A percentile compares a stretch with the other conserved stretches of the same genome.
These are phyloP conservation scores for Phylloscopus collybita DNA, from an alignment of 2,797 vertebrate species.

Conservation along the genomic window DNA sequence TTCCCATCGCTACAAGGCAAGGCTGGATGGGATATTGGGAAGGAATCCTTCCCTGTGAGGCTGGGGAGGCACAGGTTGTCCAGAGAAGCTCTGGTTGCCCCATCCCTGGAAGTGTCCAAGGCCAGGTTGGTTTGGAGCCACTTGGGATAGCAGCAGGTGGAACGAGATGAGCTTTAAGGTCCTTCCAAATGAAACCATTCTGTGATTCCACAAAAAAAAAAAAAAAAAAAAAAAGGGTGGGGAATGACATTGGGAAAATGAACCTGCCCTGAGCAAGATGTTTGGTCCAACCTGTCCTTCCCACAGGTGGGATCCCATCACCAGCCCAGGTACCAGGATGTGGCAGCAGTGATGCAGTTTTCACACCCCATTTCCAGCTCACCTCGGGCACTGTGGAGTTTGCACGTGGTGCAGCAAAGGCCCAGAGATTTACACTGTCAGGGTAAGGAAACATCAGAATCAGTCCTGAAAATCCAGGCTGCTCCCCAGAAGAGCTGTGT, in stretches of 20 bases:
- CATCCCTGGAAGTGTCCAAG: background rate
- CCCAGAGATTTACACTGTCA: background rate
- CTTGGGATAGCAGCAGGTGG: background rate
- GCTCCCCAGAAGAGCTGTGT: background rate
- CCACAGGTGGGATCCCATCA: background rate
- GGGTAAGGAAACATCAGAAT: background rate
- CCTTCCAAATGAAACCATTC: fast-evolving
- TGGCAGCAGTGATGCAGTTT: fast-evolving
- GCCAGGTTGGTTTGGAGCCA: fast-evolving
- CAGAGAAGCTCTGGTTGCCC: background rate
- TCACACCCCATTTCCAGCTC: background rate
- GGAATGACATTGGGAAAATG: fast-evolving
- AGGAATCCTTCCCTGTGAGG: background rate
- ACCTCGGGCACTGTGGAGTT: fast-evolving
- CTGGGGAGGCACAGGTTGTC: background rate
- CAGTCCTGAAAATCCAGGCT: background rate
- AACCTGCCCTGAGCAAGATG: background rate
- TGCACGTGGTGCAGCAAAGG: background rate
- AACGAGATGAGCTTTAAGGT: background rate
- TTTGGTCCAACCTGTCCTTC: background rate
- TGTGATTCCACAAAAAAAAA: too few species aligned
- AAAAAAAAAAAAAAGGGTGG: background rate
- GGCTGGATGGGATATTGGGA: background rate
- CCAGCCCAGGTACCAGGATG: background rate
- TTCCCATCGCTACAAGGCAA: background rate